These are phyloP conservation scores for Acipenser ruthenus DNA, from an alignment of 2,797 vertebrate species.

Conservation along the genomic window DNA sequence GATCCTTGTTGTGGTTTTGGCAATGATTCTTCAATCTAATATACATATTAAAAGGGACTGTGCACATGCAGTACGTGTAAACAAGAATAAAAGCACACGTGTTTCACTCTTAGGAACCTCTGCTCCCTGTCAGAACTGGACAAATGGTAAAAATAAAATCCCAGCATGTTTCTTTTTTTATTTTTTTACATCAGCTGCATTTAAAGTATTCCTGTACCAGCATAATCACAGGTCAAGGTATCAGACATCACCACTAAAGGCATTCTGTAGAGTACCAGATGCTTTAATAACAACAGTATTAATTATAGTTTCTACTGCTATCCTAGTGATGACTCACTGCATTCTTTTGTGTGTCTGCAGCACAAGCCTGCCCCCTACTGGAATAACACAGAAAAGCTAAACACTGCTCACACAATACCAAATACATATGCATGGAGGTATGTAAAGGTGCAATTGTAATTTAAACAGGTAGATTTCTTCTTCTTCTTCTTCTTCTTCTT, in stretches of 20 bases:
- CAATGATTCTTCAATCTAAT: too few species aligned
- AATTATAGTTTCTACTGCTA: constrained; percentile 28
- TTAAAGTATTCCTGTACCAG: constrained; percentile 23
- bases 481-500: too few species aligned
- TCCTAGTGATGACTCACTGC: constrained; percentile 12
- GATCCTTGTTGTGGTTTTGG: too few species aligned
- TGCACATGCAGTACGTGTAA: too few species aligned
- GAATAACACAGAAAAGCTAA: constrained; percentile 4
- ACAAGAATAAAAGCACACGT: too few species aligned
- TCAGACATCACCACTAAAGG: constrained; percentile 25
- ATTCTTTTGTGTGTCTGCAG: constrained; percentile 14
- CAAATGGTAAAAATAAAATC: background rate
- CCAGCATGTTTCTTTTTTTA: constrained; percentile 7
- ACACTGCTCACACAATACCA: background rate
- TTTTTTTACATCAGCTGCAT: constrained; percentile 24
- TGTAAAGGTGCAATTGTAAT: too few species aligned
- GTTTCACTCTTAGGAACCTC: too few species aligned
- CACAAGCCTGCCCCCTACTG: constrained; percentile 46
- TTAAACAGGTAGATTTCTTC: too few species aligned
- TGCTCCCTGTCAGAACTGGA: background rate
- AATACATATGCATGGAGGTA: background rate
- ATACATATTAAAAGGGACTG: too few species aligned
- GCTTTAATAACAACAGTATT: constrained; percentile 25
- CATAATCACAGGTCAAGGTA: constrained; percentile 14
- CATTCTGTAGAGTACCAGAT: constrained; percentile 11